Evolutionary conservation across 2,888 invertebrate species (phyloP), one percentile per base, ranked within the genome.

Genomic region (Calliphora vomitoria): DNA sequence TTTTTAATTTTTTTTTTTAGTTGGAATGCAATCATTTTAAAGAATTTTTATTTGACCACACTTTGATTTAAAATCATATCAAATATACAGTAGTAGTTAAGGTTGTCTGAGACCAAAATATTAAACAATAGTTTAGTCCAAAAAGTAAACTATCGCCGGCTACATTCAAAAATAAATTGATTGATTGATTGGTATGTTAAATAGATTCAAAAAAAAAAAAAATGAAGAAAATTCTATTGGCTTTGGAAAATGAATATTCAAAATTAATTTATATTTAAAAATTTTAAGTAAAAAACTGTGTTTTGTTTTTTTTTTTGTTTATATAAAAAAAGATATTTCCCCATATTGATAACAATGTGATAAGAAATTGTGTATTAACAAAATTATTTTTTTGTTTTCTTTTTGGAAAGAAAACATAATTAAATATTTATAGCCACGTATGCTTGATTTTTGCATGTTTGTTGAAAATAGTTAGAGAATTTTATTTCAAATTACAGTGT

Each of bases 111-210:
- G 35, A 55, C 18, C 31, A 3, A 47, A 75, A 11, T 55, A 35
- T 31, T 60, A 20, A 76, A 69, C 20, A 55, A 1, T 55, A 58
- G 58, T 82, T 86, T 58, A 62, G 64, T 66, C 18, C 41, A 38
- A 35, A 75, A 58, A 53, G 50, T 18, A 62, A 20, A 81, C 8
- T 10, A 15, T 62, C 8, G 25, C 6, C 20, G 4, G 47, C n/a
- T 3, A 20, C 0, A 58, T 25, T 55, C 18, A 35, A 79, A 50
- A 2, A 20, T 20, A 15, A 25, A 50, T 60, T 62, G 3, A 47
- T 68, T 62, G 3, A 47, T 68, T 74, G 55, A 35, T 47, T 80
- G 83, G 76, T 87, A 72, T 69, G 82, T 82, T 53, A 41, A 15
- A n/a, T 50, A 35, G 20, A 55, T 60, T 71, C 10, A 41, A 11